Base-by-base conservation (phyloP, 2,113 vertebrate species). In the Corynorhinus townsendii region DNA sequence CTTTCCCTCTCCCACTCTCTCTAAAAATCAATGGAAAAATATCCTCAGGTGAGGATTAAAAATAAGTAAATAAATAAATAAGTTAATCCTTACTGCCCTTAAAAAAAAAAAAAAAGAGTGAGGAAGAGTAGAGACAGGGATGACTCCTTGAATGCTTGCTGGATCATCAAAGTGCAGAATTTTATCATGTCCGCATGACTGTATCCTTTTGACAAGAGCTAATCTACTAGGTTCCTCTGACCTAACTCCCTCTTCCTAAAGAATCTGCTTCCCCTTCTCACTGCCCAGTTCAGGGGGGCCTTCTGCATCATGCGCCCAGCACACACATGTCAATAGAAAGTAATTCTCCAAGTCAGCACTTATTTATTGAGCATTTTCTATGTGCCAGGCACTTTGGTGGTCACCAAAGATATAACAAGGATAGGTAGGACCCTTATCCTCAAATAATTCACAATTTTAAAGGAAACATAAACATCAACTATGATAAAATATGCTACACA, bases 401-500 rank as follows among this genome's bases (percentile, higher is more conserved):
- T 56, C 52, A 64, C 20, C 24, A 38, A 81, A 54, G 5, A 56
- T 88, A 24, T 76, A 87, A 89, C 54, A 33, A 73, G 62, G 52
- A 49, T 82, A 94, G 30, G 30, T 24, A 35, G 5, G 33, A 11
- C 43, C n/a, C 14, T 80, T 93, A 35, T 52, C 62, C 69, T 88
- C 94, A 52, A 85, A 56, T 81, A 81, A 81, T 73, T 92, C 40
- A 85, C 15, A 73, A 2, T 47, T 85, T 82, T 93, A 90, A 92
- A 93, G 52, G 72, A 93, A 84, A 30, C 33, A 43, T 92, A 88
- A 83, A 82, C 38, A 90, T 94, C 62, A 68, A 92, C 76, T 88
- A 30, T 22, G 35, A 68, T 94, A 86, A 94, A 82, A 91, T 62
- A 43, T 54, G 43, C 45, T n/a, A 69, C 85, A 22, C 85, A 22